Percentiles rank a stretch among this genome's conserved stretches.
Evolutionary conservation across 1,140 invertebrate species (phyloP).

Genomic region (Hylyphantes graminicola): DNA sequence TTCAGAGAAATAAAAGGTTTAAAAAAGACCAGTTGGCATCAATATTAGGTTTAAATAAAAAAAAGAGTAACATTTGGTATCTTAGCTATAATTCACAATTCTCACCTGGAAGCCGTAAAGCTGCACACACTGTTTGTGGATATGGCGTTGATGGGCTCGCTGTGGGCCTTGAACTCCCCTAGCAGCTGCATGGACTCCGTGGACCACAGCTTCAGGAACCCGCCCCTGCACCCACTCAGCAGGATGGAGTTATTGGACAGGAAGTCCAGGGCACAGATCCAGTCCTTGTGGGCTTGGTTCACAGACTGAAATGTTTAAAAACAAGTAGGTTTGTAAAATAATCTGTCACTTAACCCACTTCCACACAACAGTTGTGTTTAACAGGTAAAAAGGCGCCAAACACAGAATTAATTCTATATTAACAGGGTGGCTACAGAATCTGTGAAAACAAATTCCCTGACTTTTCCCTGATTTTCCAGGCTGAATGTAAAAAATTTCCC

Average conservation of each 20-base stretch:
- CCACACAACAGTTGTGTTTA: too few relatives aligned
- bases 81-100: background rate
- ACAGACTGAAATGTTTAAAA: conserved; percentile 73
- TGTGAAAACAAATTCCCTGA: too few relatives aligned
- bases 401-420: too few relatives aligned
- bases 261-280: conserved; percentile 83
- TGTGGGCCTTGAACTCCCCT: conserved; percentile 80
- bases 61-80: background rate
- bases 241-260: conserved; percentile 72
- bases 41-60: too few relatives aligned
- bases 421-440: too few relatives aligned
- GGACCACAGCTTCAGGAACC: conserved; percentile 80
- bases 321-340: too few relatives aligned
- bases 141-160: conserved; percentile 80
- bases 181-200: conserved; percentile 74
- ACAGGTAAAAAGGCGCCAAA: too few relatives aligned
- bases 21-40: too few relatives aligned
- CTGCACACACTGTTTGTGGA: conserved; percentile 78
- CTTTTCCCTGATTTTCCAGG: too few relatives aligned
- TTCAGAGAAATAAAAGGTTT: too few relatives aligned
- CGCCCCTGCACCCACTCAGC: conserved; percentile 82
- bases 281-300: conserved; percentile 89
- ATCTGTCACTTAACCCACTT: too few relatives aligned
- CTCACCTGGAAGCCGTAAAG: conserved; percentile 79
- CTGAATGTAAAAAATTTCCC: too few relatives aligned